Percentiles rank a stretch among this genome's conserved stretches.
phyloP scores from a whole-genome alignment of 2,888 invertebrate genomes.

The Drosophila quinaria region DNA sequence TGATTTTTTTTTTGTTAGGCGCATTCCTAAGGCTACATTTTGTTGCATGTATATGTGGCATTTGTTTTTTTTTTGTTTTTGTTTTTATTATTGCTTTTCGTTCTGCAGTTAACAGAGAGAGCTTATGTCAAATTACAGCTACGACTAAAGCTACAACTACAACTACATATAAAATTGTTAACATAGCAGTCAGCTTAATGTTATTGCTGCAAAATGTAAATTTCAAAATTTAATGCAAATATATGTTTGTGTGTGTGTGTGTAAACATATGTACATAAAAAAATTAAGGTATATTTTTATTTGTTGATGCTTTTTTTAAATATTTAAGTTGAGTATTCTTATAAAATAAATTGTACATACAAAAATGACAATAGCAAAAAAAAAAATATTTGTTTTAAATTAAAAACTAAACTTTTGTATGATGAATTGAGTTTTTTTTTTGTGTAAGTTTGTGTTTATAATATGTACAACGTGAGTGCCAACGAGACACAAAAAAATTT shows the following conservation, averaged over 20 bases:
- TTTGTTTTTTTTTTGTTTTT: slow-evolving; percentile 8
- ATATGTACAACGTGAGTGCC: slow-evolving; percentile 25
- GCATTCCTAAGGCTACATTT: slow-evolving; percentile 69
- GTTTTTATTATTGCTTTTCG: slow-evolving; percentile 15
- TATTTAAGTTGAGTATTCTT: slow-evolving; percentile 60
- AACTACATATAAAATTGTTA: slow-evolving; percentile 12
- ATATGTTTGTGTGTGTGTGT: slow-evolving; percentile 13
- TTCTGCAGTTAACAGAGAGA: slow-evolving; percentile 16
- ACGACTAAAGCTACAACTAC: slow-evolving; percentile 7
- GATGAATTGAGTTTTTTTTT: slow-evolving; percentile 24
- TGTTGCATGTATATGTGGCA: slow-evolving; percentile 41
- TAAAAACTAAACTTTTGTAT: slow-evolving; percentile 8
- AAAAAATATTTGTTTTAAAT: slow-evolving; percentile 14
- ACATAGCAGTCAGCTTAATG: slow-evolving; percentile 30
- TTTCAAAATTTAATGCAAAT: slow-evolving; percentile 21
- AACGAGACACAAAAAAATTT: neutral
- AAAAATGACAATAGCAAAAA: slow-evolving; percentile 21
- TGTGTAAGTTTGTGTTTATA: neutral
- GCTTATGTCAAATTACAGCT: slow-evolving; percentile 14
- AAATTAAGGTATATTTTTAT: slow-evolving; percentile 24
- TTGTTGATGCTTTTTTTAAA: slow-evolving; percentile 25
- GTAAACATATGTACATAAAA: slow-evolving; percentile 51
- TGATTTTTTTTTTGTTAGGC: slow-evolving; percentile 46
- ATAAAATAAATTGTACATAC: slow-evolving; percentile 36
- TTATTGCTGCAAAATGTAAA: neutral